These are phyloP conservation scores for Manduca sexta DNA, from an alignment of 1,140 invertebrate genomes.

Conservation along the genomic window DNA sequence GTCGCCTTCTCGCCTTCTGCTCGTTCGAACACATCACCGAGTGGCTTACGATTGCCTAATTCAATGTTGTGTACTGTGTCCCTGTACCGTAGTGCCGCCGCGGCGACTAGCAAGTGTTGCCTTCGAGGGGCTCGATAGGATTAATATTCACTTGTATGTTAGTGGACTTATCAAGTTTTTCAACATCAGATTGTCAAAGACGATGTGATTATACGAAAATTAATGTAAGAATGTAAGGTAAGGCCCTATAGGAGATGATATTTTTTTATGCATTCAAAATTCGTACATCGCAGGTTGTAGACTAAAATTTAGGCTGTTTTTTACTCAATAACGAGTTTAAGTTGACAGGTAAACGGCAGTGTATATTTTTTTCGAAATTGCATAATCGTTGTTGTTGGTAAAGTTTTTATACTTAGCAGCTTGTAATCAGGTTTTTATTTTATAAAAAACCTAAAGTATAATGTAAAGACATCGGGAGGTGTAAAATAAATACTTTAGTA, in stretches of 20 bases:
- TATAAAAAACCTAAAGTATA: slow-evolving; percentile 51
- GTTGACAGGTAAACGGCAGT: slow-evolving; percentile 4
- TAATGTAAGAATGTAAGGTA: slow-evolving; percentile 71
- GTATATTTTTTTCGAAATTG: slow-evolving; percentile 53
- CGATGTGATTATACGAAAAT: slow-evolving; percentile 63
- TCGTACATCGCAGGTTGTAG: slow-evolving; percentile 55
- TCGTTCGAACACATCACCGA: slow-evolving; percentile 51
- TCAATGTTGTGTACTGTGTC: slow-evolving; percentile 16
- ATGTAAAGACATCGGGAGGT: slow-evolving; percentile 54
- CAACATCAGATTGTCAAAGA: slow-evolving; percentile 67
- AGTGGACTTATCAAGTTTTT: slow-evolving; percentile 45
- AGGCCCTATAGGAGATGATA: slow-evolving; percentile 68
- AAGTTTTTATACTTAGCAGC: slow-evolving; percentile 66
- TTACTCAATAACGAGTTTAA: slow-evolving; percentile 8
- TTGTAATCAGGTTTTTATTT: slow-evolving; percentile 65
- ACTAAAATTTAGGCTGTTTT: slow-evolving; percentile 42
- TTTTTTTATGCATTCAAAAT: slow-evolving; percentile 72
- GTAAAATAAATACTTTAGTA: slow-evolving; percentile 66
- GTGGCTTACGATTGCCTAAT: slow-evolving; percentile 31
- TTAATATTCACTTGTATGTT: slow-evolving; percentile 45
- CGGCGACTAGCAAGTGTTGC: slow-evolving; percentile 44
- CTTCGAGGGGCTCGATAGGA: slow-evolving; percentile 28
- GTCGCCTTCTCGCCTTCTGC: slow-evolving; percentile 3
- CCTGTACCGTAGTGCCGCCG: slow-evolving; percentile 14
- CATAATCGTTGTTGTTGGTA: slow-evolving; percentile 68